These are phyloP conservation scores for Apostichopus parvimensis DNA, from an alignment of 35 echinoderm and acorn worm species.

Conservation along the genomic window DNA sequence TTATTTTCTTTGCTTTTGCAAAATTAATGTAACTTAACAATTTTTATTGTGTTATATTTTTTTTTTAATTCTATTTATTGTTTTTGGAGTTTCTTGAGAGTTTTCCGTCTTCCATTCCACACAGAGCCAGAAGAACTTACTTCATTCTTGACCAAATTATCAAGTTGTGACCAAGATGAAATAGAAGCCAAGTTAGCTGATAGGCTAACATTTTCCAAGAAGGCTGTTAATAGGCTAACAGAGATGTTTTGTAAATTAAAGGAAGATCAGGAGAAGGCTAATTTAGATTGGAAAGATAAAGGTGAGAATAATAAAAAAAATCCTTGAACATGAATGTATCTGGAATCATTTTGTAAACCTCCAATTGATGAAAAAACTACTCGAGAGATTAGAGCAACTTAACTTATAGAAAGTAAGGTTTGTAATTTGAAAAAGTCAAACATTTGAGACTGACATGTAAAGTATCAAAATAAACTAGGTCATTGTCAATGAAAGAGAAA, in stretches of 20 bases:
- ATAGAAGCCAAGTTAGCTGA: constrained; percentile 74
- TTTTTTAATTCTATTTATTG: not conserved
- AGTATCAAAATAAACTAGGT: too few relatives aligned
- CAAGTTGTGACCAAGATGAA: constrained; percentile 84
- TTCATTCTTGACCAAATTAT: constrained; percentile 76
- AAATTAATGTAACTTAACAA: too few relatives aligned
- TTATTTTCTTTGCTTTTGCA: too few relatives aligned
- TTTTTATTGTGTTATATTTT: too few relatives aligned
- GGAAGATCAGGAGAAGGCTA: constrained; percentile 62
- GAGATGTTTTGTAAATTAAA: constrained; percentile 70
- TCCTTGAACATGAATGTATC: too few relatives aligned
- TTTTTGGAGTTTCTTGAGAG: not conserved
- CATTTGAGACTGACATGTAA: too few relatives aligned
- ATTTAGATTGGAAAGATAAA: constrained; percentile 62
- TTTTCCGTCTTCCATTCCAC: not conserved
- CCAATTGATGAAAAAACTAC: too few relatives aligned
- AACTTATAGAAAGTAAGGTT: too few relatives aligned
- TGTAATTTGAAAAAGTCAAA: too few relatives aligned
- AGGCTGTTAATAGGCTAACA: constrained; percentile 66
- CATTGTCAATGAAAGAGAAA: too few relatives aligned
- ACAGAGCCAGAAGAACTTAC: constrained; percentile 45
- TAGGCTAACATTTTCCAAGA: constrained; percentile 77
- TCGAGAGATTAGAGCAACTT: too few relatives aligned
- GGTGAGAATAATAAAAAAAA: constrained; percentile 40
- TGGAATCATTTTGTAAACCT: too few relatives aligned